Conservation (phyloP, 1,140 invertebrate species). For the Nephila pilipes region DNA sequence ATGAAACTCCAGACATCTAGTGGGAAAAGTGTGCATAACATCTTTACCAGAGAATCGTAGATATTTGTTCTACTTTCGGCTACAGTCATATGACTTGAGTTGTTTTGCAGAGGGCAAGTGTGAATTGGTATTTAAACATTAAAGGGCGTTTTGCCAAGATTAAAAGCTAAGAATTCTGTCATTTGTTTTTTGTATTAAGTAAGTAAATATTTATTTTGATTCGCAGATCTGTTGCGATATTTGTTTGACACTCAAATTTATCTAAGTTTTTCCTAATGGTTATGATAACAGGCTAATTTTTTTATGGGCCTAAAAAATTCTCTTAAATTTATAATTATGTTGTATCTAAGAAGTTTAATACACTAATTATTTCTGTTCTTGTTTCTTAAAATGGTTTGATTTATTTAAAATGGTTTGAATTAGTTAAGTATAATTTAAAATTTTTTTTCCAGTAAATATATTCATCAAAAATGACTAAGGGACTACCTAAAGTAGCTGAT, state of each 20-base stretch:
- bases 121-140: constrained; percentile 35
- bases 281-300: no score
- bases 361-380: no score
- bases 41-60: not conserved
- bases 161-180: not conserved
- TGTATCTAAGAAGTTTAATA: no score
- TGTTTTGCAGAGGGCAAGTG: constrained; percentile 53
- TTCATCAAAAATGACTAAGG: constrained; percentile 70
- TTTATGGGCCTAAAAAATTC: no score
- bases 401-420: no score
- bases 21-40: not conserved
- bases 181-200: not conserved
- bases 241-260: not conserved
- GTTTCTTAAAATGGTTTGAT: accelerated
- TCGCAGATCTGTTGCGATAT: not conserved
- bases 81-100: constrained; percentile 46
- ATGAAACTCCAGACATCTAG: not conserved
- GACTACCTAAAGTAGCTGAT: constrained; percentile 84
- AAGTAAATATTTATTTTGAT: constrained; percentile 15
- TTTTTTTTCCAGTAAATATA: not conserved
- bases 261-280: not conserved
- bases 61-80: not conserved
- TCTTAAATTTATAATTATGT: no score
- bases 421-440: not conserved
- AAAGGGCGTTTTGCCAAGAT: constrained; percentile 47